Evolutionary conservation across 64 coral and sea anemone genomes (phyloP).

Genomic region (Pocillopora verrucosa): DNA sequence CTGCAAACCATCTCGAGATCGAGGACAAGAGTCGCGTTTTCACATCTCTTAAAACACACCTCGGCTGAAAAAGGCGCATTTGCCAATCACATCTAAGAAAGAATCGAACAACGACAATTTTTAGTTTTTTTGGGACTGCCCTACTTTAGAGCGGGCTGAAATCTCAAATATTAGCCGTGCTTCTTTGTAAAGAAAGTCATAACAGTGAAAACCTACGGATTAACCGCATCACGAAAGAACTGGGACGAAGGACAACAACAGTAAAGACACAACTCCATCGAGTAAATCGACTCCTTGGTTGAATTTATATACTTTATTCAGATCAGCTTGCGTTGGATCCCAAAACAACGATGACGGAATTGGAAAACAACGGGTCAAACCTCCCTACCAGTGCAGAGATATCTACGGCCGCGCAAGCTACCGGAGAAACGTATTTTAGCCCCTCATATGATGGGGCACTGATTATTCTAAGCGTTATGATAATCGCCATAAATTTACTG

Average conservation of each 20-base stretch:
- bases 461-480: slow-evolving; percentile 66
- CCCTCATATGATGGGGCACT: slow-evolving; percentile 48
- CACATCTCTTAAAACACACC: too few relatives aligned
- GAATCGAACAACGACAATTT: too few relatives aligned
- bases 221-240: background rate
- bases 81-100: too few relatives aligned
- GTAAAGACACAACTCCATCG: background rate
- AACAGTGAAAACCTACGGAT: background rate
- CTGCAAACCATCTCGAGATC: background rate
- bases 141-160: too few relatives aligned
- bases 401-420: background rate
- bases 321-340: background rate
- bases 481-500: slow-evolving; percentile 63
- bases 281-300: background rate
- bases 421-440: background rate
- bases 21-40: background rate
- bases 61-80: too few relatives aligned
- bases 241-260: background rate
- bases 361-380: background rate
- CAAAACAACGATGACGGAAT: background rate
- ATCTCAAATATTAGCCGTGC: too few relatives aligned
- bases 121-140: too few relatives aligned
- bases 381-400: background rate
- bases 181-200: background rate
- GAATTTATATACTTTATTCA: slow-evolving; percentile 8